A percentile compares a stretch with the other conserved stretches of the same genome.
phyloP scores from a whole-genome alignment of 2,797 vertebrate species.

The Cryptoblepharus egeriae region DNA sequence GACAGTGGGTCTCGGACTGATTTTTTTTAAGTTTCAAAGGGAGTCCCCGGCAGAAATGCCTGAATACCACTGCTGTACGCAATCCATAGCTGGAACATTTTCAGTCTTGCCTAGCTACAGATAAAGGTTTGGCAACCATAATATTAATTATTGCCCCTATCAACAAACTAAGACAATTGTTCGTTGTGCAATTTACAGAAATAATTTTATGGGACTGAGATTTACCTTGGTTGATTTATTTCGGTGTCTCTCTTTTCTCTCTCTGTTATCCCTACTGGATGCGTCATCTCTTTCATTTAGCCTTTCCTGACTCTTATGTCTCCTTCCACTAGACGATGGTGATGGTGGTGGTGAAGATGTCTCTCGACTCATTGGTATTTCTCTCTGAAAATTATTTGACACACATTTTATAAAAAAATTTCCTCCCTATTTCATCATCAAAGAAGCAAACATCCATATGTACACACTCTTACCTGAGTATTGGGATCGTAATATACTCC shows the following conservation, averaged over 20 bases:
- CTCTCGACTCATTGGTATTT: constrained; percentile 81
- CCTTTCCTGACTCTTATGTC: constrained; percentile 69
- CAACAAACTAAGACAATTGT: not conserved
- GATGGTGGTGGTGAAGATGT: constrained; percentile 80
- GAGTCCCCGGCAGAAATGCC: no score
- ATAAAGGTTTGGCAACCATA: not conserved
- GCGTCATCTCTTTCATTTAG: constrained; percentile 82
- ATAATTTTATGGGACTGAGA: constrained; percentile 3
- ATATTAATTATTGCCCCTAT: not conserved
- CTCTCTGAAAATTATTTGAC: constrained; percentile 70
- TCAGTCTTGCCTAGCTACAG: not conserved
- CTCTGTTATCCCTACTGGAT: constrained; percentile 68
- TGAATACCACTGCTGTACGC: no score
- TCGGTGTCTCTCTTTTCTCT: constrained; percentile 81
- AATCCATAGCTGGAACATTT: not conserved
- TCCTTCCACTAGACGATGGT: constrained; percentile 81
- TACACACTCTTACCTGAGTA: constrained; percentile 84
- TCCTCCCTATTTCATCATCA: not conserved
- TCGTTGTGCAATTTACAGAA: not conserved
- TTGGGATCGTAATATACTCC: constrained; percentile 93
- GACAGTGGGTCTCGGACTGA: no score
- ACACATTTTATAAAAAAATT: constrained; percentile 56
- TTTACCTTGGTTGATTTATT: constrained; percentile 70
- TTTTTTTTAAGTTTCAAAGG: no score
- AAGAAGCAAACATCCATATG: not conserved